These are phyloP conservation scores for Mesorhabditis spiculigera DNA, from an alignment of 2,888 invertebrate species.

Conservation along the genomic window DNA sequence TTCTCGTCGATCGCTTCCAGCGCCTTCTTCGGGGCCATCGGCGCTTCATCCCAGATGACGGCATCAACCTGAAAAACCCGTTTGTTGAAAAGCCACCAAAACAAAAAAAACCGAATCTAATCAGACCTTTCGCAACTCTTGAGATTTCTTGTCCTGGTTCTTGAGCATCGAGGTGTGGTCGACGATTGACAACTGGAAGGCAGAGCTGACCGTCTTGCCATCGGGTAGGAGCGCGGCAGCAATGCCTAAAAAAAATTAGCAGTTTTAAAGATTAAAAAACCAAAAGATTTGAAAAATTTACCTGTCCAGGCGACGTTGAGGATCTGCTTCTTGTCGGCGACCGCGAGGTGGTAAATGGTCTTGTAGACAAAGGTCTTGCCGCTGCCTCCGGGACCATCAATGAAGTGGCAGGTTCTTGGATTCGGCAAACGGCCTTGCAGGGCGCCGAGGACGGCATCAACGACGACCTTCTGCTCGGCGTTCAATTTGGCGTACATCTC, in stretches of 20 bases:
- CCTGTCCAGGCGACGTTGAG: conserved; percentile 31
- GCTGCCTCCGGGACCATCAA: conserved; percentile 58
- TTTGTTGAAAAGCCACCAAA: too few species aligned
- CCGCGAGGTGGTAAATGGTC: conserved; percentile 56
- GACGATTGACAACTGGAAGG: conserved; percentile 33
- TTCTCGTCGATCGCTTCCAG: conserved; percentile 14
- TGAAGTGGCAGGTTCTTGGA: conserved; percentile 56
- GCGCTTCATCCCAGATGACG: conserved; percentile 17
- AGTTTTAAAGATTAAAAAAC: too few species aligned
- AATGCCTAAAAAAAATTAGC: conserved; percentile 56
- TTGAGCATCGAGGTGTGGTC: not conserved
- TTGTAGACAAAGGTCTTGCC: conserved; percentile 61
- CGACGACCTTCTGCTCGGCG: conserved; percentile 13
- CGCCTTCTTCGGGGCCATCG: conserved; percentile 22
- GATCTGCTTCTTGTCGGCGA: conserved; percentile 47
- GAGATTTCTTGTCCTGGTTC: too few species aligned
- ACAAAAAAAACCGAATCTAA: too few species aligned
- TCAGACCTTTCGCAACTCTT: too few species aligned
- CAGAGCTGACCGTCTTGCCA: conserved; percentile 60
- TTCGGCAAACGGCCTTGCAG: conserved; percentile 11
- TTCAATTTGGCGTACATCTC: conserved; percentile 15
- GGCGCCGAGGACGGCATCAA: conserved; percentile 8
- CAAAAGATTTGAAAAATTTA: too few species aligned
- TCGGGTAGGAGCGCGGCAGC: conserved; percentile 61
- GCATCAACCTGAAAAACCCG: too few species aligned